Conservation (phyloP, 2,888 invertebrate genomes). For the Prosapia bicincta region DNA sequence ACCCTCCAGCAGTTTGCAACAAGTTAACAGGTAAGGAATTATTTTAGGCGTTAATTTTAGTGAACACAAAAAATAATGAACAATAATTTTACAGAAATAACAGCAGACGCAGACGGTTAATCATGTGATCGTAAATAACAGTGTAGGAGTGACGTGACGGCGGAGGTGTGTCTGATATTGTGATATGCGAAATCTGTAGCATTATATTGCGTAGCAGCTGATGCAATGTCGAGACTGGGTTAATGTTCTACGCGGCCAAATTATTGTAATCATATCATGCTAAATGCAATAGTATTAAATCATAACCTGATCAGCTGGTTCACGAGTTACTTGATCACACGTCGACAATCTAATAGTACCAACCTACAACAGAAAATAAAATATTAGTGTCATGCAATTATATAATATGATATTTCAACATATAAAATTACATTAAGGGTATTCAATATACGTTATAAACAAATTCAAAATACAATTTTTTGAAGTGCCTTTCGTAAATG, state of each 20-base stretch:
- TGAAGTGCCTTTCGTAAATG: too few species aligned
- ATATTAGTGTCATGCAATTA: background rate
- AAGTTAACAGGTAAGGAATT: too few species aligned
- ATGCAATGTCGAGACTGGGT: background rate
- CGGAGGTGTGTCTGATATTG: background rate
- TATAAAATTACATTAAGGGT: too few species aligned
- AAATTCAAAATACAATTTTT: too few species aligned
- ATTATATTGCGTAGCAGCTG: background rate
- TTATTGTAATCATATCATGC: background rate
- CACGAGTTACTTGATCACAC: background rate
- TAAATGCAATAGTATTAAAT: background rate
- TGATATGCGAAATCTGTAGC: background rate
- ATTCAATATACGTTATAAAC: too few species aligned
- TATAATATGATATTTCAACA: too few species aligned
- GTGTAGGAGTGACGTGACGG: background rate
- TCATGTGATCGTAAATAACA: background rate
- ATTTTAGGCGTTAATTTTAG: too few species aligned
- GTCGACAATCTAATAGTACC: background rate
- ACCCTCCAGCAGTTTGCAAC: too few species aligned
- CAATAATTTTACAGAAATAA: too few species aligned
- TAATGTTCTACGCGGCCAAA: background rate
- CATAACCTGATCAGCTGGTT: background rate
- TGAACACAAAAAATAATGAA: too few species aligned
- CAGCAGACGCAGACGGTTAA: too few species aligned
- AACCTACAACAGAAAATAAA: background rate